Evolutionary conservation across 1,140 invertebrate species (phyloP).

Genomic region (Drosophila melanogaster): DNA sequence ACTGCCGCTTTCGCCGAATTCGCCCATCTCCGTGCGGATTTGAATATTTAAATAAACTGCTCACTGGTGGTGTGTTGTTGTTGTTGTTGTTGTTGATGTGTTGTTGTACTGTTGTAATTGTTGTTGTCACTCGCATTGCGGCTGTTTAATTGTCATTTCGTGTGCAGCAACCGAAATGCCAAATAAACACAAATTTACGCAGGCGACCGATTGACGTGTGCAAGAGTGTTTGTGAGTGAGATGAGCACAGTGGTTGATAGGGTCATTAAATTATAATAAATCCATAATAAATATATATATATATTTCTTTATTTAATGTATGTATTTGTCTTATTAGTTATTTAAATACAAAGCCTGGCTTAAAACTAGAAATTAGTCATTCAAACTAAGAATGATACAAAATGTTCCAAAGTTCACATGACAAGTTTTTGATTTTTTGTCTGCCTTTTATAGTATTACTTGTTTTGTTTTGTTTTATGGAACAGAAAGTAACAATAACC

Average conservation of each 20-base stretch:
- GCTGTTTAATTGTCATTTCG: conserved; percentile 71
- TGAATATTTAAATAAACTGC: conserved; percentile 60
- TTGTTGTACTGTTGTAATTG: background rate
- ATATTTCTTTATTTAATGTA: too few species aligned
- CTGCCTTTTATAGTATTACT: too few species aligned
- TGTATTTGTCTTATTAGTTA: background rate
- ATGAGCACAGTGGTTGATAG: conserved; percentile 16
- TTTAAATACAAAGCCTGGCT: too few species aligned
- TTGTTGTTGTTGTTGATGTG: too few species aligned
- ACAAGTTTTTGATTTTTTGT: too few species aligned
- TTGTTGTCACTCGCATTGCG: conserved; percentile 41
- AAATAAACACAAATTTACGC: conserved; percentile 52
- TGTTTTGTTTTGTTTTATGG: background rate
- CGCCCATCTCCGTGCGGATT: conserved; percentile 36
- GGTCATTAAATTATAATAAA: background rate
- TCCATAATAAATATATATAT: background rate
- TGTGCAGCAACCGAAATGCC: conserved; percentile 56
- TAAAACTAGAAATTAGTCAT: background rate
- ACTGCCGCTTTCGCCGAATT: conserved; percentile 1
- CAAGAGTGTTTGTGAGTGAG: conserved; percentile 18
- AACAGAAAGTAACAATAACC: too few species aligned
- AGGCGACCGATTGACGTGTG: conserved; percentile 28
- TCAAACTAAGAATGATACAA: background rate
- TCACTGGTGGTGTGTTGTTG: conserved; percentile 1
- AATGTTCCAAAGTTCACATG: too few species aligned